Percentiles rank a stretch among this genome's conserved stretches.
phyloP scores from a whole-genome alignment of 1,140 invertebrate species.

The Panagrolaimus sp. region DNA sequence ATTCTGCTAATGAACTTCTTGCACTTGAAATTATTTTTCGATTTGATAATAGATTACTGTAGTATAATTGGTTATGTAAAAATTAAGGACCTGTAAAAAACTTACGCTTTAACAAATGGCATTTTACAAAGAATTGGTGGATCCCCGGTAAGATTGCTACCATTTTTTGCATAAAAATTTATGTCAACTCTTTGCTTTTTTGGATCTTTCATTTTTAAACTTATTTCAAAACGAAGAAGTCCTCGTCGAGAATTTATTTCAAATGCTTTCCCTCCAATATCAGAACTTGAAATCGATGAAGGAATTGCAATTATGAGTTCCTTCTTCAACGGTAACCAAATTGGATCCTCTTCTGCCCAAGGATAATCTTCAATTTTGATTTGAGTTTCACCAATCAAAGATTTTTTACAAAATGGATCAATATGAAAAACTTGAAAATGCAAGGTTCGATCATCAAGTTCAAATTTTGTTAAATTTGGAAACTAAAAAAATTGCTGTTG shows the following conservation, averaged over 20 bases:
- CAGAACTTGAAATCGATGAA: no score
- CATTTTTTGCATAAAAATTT: neutral
- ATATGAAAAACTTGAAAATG: constrained; percentile 1
- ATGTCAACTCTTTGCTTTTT: constrained; percentile 2
- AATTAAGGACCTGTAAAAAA: neutral
- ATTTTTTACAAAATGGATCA: constrained; percentile 1
- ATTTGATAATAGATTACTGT: neutral
- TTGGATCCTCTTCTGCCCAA: neutral
- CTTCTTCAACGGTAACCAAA: constrained; percentile 1
- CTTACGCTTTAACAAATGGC: constrained; percentile 15
- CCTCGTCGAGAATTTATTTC: neutral
- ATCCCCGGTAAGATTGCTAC: constrained; percentile 2
- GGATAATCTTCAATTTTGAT: constrained; percentile 2
- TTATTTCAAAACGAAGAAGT: constrained; percentile 11
- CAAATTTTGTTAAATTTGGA: constrained; percentile 15
- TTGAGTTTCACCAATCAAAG: constrained; percentile 1
- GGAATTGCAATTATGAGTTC: neutral
- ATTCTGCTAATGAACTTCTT: neutral
- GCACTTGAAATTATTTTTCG: constrained; percentile 3
- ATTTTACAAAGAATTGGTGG: constrained; percentile 15
- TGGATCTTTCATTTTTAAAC: neutral
- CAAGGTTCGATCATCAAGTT: neutral
- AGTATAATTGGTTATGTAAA: neutral
- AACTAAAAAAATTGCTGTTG: neutral
- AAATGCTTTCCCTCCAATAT: no score